Percentiles rank a stretch among this genome's conserved stretches.
Evolutionary conservation across 1,140 invertebrate species (phyloP).

Genomic region (Hormaphis cornu): DNA sequence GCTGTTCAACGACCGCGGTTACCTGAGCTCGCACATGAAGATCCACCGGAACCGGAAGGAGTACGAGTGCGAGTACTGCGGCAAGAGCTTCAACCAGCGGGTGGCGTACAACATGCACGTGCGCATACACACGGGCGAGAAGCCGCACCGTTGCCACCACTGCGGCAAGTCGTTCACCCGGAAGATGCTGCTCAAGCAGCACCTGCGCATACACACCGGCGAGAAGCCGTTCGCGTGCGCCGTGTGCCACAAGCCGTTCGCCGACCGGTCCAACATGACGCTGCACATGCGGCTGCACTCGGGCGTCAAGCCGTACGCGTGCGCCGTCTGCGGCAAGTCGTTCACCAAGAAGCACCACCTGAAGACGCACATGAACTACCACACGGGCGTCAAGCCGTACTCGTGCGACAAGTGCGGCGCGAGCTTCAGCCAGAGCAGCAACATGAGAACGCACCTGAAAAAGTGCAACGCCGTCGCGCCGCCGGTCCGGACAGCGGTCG

Average conservation of each 20-base stretch:
- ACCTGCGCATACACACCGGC: slow-evolving; percentile 64
- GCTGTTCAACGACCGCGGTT: slow-evolving; percentile 48
- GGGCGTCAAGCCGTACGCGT: slow-evolving; percentile 77
- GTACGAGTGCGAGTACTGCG: slow-evolving; percentile 49
- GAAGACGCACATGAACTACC: slow-evolving; percentile 55
- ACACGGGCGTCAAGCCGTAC: slow-evolving; percentile 49
- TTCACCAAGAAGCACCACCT: slow-evolving; percentile 79
- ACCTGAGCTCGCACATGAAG: slow-evolving; percentile 42
- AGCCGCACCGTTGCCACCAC: slow-evolving; percentile 73
- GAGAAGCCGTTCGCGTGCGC: slow-evolving; percentile 65
- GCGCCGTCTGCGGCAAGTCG: slow-evolving; percentile 70
- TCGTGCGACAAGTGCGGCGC: slow-evolving; percentile 46
- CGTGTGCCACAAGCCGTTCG: slow-evolving; percentile 63
- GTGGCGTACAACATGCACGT: slow-evolving; percentile 70
- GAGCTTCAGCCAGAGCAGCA: slow-evolving; percentile 45
- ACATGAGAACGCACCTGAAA: slow-evolving; percentile 39
- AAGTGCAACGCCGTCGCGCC: slow-evolving; percentile 34
- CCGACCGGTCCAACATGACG: slow-evolving; percentile 72
- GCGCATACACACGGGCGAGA: slow-evolving; percentile 67
- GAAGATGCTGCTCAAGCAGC: slow-evolving; percentile 69
- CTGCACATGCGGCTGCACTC: slow-evolving; percentile 66
- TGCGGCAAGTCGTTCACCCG: slow-evolving; percentile 80
- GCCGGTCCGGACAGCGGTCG: background rate
- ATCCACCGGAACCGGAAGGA: slow-evolving; percentile 41
- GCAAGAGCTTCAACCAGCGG: slow-evolving; percentile 60